Evolutionary conservation across 2,113 vertebrate species (phyloP).

Genomic region (Silurus meridionalis): DNA sequence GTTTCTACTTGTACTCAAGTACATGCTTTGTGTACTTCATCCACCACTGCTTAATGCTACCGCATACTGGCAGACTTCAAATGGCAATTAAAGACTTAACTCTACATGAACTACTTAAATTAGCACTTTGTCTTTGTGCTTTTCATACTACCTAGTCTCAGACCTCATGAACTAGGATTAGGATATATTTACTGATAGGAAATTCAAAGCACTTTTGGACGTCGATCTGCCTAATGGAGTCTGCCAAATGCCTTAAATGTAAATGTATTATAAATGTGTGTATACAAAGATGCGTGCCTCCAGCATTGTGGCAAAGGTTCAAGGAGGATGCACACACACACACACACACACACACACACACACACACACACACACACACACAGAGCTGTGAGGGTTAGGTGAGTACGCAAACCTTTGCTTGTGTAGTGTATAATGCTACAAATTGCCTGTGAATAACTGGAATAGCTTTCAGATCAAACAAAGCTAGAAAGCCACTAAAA

Average conservation of each 20-base stretch:
- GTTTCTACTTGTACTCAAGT: too few species aligned
- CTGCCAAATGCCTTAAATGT: too few species aligned
- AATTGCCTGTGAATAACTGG: neutral
- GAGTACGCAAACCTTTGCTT: neutral
- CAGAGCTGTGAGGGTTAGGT: neutral
- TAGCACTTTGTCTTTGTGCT: neutral
- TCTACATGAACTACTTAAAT: neutral
- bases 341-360: neutral
- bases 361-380: neutral
- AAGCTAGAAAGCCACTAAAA: neutral
- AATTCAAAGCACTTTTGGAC: neutral
- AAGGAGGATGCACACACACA: neutral
- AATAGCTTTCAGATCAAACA: neutral
- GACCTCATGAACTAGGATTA: neutral
- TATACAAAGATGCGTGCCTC: neutral
- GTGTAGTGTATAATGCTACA: neutral
- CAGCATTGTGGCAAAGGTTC: neutral
- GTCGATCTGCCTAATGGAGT: neutral
- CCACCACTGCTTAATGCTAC: neutral
- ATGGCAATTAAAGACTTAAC: neutral
- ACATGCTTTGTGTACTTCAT: too few species aligned
- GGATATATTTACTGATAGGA: neutral
- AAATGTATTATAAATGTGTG: too few species aligned
- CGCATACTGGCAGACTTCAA: neutral
- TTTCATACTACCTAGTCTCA: neutral